Evolutionary conservation across 2,888 invertebrate species (phyloP).

Genomic region (Eristalinus aeneus): DNA sequence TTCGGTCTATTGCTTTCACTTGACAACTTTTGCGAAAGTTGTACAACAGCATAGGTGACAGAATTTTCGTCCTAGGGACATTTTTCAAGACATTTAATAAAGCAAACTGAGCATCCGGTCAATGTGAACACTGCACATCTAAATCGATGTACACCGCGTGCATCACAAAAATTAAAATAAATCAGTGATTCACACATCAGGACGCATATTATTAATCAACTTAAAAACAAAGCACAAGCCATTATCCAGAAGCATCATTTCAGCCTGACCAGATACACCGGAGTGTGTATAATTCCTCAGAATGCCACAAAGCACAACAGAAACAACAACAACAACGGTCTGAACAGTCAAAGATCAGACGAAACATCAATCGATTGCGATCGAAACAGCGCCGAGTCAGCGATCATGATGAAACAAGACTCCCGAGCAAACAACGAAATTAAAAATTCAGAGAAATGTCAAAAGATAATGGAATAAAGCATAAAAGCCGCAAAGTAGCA

Average conservation of each 20-base stretch:
- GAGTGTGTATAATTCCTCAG: slow-evolving; percentile 33
- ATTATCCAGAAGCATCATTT: slow-evolving; percentile 37
- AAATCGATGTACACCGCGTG: too few species aligned
- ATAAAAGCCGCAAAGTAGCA: slow-evolving; percentile 71
- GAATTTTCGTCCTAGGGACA: too few species aligned
- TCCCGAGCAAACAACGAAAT: slow-evolving; percentile 66
- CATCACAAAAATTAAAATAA: background rate
- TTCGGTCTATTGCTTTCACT: too few species aligned
- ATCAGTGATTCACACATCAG: background rate
- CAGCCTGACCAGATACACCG: slow-evolving; percentile 12
- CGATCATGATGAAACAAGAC: slow-evolving; percentile 66
- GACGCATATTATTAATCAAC: slow-evolving; percentile 22
- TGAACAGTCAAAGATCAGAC: slow-evolving; percentile 17
- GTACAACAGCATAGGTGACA: too few species aligned
- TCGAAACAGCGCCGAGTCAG: slow-evolving; percentile 28
- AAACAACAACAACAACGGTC: slow-evolving; percentile 18
- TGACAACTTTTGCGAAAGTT: too few species aligned
- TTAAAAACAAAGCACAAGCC: slow-evolving; percentile 23
- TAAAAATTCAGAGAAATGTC: slow-evolving; percentile 71
- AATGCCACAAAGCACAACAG: slow-evolving; percentile 19
- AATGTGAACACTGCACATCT: too few species aligned
- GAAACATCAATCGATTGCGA: slow-evolving; percentile 70
- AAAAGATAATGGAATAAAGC: slow-evolving; percentile 70
- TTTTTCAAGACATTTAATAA: too few species aligned
- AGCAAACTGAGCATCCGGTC: too few species aligned